phyloP scores from a whole-genome alignment of 2,113 vertebrate genomes.

The Orcinus orca region DNA sequence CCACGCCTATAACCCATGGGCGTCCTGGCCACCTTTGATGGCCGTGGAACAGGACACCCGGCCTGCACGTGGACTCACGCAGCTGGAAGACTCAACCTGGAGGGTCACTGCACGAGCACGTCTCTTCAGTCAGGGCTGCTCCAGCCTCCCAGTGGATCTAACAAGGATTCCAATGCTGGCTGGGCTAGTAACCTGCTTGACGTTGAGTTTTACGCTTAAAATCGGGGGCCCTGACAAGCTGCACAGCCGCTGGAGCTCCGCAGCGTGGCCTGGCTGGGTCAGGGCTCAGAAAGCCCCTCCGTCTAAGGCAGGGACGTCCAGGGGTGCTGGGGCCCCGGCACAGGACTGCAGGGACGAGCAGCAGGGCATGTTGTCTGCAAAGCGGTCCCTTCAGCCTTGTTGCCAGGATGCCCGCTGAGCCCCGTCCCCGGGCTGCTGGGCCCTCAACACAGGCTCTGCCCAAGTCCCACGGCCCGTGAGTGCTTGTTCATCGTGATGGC shows the following conservation, averaged over 20 bases:
- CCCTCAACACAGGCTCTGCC: no score
- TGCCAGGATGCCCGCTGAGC: not conserved
- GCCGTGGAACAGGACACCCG: not conserved
- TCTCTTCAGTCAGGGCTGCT: rapidly evolving
- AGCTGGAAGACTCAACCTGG: not conserved
- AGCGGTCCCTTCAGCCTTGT: rapidly evolving
- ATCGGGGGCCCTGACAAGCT: not conserved
- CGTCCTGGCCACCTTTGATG: not conserved
- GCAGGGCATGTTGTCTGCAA: rapidly evolving
- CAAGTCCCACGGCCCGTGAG: rapidly evolving
- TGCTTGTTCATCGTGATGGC: not conserved
- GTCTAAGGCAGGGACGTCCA: not conserved
- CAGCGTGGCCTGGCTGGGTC: not conserved
- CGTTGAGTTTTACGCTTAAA: not conserved
- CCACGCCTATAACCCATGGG: rapidly evolving
- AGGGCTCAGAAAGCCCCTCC: not conserved
- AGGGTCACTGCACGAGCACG: rapidly evolving
- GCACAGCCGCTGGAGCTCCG: not conserved
- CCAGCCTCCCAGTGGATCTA: not conserved
- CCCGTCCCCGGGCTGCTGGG: rapidly evolving
- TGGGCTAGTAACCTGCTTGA: not conserved
- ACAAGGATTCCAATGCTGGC: not conserved
- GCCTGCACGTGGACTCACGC: rapidly evolving
- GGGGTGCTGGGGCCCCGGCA: rapidly evolving
- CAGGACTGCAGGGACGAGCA: not conserved